A percentile compares a stretch with the other conserved stretches of the same genome.
These are phyloP conservation scores for Schizopygopsis malacanthus DNA, from an alignment of 2,797 vertebrate species.

Conservation along the genomic window DNA sequence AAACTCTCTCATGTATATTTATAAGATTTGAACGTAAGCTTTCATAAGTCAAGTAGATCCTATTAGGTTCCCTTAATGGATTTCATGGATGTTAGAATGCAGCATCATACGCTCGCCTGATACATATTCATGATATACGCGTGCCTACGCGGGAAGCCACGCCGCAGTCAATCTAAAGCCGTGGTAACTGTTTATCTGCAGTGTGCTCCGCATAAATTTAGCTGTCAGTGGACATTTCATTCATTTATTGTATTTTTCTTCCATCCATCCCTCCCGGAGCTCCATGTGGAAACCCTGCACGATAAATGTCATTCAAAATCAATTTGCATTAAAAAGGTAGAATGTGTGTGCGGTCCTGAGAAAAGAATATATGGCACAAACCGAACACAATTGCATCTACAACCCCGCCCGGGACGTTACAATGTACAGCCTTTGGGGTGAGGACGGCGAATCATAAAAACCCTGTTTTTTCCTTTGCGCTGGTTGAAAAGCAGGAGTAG, in stretches of 20 bases:
- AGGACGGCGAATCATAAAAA: slow-evolving; percentile 18
- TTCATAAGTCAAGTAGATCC: slow-evolving; percentile 76
- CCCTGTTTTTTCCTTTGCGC: slow-evolving; percentile 8
- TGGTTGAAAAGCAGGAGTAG: slow-evolving; percentile 41
- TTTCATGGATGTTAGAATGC: slow-evolving; percentile 80
- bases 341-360: slow-evolving; percentile 57
- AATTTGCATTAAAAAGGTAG: slow-evolving; percentile 70
- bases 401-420: slow-evolving; percentile 32
- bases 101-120: slow-evolving; percentile 70
- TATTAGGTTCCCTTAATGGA: slow-evolving; percentile 80
- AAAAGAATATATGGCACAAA: slow-evolving; percentile 54
- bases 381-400: slow-evolving; percentile 51
- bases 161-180: slow-evolving; percentile 70
- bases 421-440: slow-evolving; percentile 12
- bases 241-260: slow-evolving; percentile 62
- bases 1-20: slow-evolving; percentile 61
- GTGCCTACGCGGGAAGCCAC: slow-evolving; percentile 62
- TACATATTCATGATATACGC: slow-evolving; percentile 77
- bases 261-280: slow-evolving; percentile 24
- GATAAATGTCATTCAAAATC: slow-evolving; percentile 73
- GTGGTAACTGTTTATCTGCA: slow-evolving; percentile 76
- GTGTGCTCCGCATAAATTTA: slow-evolving; percentile 73
- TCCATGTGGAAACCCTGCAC: slow-evolving; percentile 63
- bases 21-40: slow-evolving; percentile 66
- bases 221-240: slow-evolving; percentile 77